phyloP scores from a whole-genome alignment of 1,140 invertebrate species.

The Brachionus asplanchnoidis region DNA sequence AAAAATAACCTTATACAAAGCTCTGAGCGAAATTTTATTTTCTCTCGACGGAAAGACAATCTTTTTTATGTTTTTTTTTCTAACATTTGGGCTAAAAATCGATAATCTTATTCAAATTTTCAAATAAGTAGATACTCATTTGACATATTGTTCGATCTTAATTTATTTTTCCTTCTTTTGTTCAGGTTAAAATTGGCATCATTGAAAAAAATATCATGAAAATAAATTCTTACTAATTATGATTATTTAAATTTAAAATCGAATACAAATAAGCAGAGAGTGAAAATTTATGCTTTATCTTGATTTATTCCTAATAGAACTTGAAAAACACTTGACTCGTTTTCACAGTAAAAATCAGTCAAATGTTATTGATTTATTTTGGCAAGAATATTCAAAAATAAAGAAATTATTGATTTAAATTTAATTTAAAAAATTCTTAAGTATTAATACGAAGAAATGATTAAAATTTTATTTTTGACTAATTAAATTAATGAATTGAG shows the following conservation, averaged over 20 bases:
- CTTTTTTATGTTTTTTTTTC: not conserved
- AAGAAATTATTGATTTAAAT: too few relatives aligned
- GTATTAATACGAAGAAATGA: not conserved
- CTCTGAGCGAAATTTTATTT: not conserved
- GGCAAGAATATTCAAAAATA: not conserved
- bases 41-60: not conserved
- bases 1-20: not conserved
- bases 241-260: not conserved
- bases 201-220: not conserved
- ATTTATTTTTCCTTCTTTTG: not conserved
- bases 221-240: not conserved
- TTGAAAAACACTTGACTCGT: too few relatives aligned
- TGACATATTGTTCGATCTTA: not conserved
- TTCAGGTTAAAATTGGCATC: not conserved
- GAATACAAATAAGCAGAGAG: not conserved
- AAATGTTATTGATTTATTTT: not conserved
- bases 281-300: not conserved
- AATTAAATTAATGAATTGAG: not conserved
- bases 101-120: not conserved
- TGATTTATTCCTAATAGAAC: too few relatives aligned
- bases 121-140: not conserved
- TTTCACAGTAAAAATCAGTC: not conserved
- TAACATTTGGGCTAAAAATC: not conserved
- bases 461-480: not conserved
- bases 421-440: not conserved